Evolutionary conservation across 2,113 vertebrate species (phyloP), one percentile per base, ranked within the genome.

Genomic region (Maylandia zebra): DNA sequence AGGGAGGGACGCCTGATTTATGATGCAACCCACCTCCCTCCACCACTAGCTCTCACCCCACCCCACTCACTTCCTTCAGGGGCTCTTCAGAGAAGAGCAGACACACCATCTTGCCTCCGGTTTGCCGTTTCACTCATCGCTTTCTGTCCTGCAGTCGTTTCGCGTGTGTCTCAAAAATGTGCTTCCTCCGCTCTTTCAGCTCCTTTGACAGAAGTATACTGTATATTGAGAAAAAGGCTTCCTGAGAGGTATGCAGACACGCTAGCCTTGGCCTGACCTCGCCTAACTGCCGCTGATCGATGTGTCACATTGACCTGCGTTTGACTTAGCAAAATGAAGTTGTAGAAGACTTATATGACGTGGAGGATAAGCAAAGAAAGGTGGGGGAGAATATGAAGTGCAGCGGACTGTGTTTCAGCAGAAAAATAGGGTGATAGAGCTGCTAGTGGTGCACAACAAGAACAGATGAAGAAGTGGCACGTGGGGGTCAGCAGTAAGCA

Each of bases 1-100:
- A 80, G 74, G 86, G 88, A 88, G 89, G 91, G 90, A 88, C 56
- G 36, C 85, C 78, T 93, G 94, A 97, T 97, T 97, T 97, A 97
- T 85, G 88, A 93, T 79, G 22, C 55, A 66, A 78, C 82, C 85
- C 86, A 74, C 88, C 50, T 86, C 78, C 83, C 69, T 84, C 84
- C 85, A 82, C 41, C 59, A 45, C 50, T 17, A 80, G 80, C 85
- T 85, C 90, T 90, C 81, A 88, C 61, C 52, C 88, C 89, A 85
- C 92, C 89, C 71, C 81, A 90, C 83, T 80, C 84, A 78, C 91
- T 93, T 93, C 89, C 89, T 91, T 90, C 61, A 13, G 34, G 61
- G 34, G 61, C 61, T 66, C 61, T 66, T 38, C 90, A 89, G 88
- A 90, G 81, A 88, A 78, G 41, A 87, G 89, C 89, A 90, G 86